These are phyloP conservation scores for Paramormyrops kingsleyae DNA, from an alignment of 2,113 vertebrate species.

Conservation along the genomic window DNA sequence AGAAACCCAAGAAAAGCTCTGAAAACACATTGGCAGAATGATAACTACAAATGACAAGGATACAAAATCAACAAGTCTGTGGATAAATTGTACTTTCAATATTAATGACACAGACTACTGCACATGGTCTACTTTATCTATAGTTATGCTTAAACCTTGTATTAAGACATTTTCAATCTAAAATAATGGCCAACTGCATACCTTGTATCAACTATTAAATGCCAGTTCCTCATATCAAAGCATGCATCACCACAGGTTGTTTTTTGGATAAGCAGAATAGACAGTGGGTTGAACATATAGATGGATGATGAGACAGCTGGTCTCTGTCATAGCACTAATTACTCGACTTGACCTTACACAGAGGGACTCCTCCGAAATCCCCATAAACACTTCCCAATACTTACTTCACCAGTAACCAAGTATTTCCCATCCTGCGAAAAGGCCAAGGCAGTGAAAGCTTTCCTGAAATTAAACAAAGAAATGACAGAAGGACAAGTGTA, in stretches of 20 bases:
- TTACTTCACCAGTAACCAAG: conserved; percentile 83
- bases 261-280: not conserved
- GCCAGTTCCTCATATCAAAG: not conserved
- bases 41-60: not conserved
- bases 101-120: not conserved
- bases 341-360: not conserved
- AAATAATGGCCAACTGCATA: not conserved
- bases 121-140: not conserved
- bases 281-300: not conserved
- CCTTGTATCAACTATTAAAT: not conserved
- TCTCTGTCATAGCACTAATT: not conserved
- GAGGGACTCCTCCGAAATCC: not conserved
- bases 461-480: conserved; percentile 52
- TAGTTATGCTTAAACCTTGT: not conserved
- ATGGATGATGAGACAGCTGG: not conserved
- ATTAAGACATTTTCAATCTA: not conserved
- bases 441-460: conserved; percentile 71
- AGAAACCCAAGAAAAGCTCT: not conserved
- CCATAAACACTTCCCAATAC: conserved; percentile 32
- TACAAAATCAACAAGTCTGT: not conserved
- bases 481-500: not conserved
- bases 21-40: not conserved
- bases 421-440: conserved; percentile 82
- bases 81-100: not conserved
- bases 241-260: not conserved